phyloP scores from a whole-genome alignment of 2,797 vertebrate species.

The Fistularia tabacaria region DNA sequence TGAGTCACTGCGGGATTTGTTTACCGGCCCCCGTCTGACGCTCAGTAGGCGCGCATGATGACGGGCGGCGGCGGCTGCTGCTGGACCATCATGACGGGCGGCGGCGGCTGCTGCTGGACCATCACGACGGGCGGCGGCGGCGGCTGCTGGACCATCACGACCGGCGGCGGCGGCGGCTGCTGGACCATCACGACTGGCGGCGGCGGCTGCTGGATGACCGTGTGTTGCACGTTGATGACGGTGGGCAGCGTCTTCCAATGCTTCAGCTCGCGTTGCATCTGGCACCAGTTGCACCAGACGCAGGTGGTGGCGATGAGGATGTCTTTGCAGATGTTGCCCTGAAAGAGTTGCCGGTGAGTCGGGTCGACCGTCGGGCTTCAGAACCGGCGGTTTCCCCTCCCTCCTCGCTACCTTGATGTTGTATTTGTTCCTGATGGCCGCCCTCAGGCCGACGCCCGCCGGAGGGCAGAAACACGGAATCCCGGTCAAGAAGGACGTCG shows the following conservation, averaged over 20 bases:
- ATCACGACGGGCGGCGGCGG: neutral
- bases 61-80: too few relatives aligned
- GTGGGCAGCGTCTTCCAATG: neutral
- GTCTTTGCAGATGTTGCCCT: constrained; percentile 66
- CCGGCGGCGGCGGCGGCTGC: neutral
- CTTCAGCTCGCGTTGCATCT: constrained; percentile 64
- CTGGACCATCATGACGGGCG: too few relatives aligned
- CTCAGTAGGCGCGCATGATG: too few relatives aligned
- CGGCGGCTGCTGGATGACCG: constrained; percentile 21
- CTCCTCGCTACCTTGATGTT: constrained; percentile 2
- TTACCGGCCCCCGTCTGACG: too few relatives aligned
- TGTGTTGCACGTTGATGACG: neutral
- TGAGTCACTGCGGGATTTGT: too few relatives aligned
- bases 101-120: too few relatives aligned
- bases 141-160: neutral
- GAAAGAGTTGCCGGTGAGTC: neutral
- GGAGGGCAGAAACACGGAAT: constrained; percentile 34
- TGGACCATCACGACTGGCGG: neutral
- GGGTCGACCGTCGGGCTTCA: neutral
- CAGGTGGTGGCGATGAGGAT: constrained; percentile 52
- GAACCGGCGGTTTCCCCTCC: neutral
- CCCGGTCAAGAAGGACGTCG: accelerated
- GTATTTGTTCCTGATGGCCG: constrained; percentile 32
- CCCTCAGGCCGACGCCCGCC: constrained; percentile 25
- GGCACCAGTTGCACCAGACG: constrained; percentile 60